Base-by-base conservation (phyloP, 2,797 vertebrate genomes). In the Dendrocincla tyrannina region DNA sequence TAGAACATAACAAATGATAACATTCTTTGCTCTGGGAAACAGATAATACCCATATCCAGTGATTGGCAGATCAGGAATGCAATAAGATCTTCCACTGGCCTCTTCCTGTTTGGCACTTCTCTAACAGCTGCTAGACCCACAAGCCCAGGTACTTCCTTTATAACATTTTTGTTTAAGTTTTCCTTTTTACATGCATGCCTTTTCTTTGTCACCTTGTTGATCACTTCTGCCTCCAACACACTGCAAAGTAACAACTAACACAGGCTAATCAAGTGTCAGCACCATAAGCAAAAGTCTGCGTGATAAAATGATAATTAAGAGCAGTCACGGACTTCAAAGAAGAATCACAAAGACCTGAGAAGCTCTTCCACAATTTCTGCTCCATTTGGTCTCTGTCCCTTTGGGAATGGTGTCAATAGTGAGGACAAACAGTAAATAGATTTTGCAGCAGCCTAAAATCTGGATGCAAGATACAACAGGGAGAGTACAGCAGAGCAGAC, bases 241-340 rank as follows among this genome's bases (percentile, higher is more conserved):
- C 37, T 55, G 60, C 24, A 44, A 82, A 79, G 79, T 32, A 73
- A 18, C 74, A 92, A 69, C 68, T 59, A 35, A 83, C 32, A 85
- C 41, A 58, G 39, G 33, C 19, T 90, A 81, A 91, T 25, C 64
- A 67, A 91, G 75, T 56, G 19, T 55, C 52, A 70, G 79, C 64
- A 84, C 28, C 72, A 75, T 55, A 89, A 77, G 82, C 79, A 95
- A 91, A 91, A 85, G 41, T 47, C 53, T 94, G 79, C 90, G 47
- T 84, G 41, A 47, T 14, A 82, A 93, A 66, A 79, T 6, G 59
- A 76, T 56, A 80, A 85, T 9, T 13, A 76, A 70, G 80, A 85
- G 55, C 47, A 47, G 58, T 24, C 62, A 23, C 2, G 6, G 86
- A 49, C 80, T 84, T 90, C 62, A 53, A 81, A 90, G 68, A 80